Conservation (phyloP, 2,797 vertebrate genomes). For the Protonibea diacanthus region DNA sequence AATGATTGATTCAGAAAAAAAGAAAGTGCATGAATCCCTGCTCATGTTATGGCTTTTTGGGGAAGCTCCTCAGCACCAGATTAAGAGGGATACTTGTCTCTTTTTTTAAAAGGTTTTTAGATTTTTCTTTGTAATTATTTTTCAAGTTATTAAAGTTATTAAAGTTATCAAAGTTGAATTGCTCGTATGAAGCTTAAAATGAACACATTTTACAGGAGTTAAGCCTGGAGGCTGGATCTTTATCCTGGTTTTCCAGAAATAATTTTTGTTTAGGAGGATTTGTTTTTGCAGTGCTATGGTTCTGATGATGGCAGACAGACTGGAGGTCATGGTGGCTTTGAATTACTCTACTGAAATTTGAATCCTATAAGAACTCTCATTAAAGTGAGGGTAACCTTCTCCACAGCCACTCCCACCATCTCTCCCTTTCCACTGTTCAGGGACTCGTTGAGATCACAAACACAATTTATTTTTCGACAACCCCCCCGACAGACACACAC, state of each 20-base stretch:
- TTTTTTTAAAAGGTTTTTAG: neutral
- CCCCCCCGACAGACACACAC: constrained; percentile 52
- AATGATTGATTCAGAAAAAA: neutral
- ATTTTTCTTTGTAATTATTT: neutral
- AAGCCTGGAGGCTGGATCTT: neutral
- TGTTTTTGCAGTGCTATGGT: neutral
- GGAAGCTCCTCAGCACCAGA: neutral
- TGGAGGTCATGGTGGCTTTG: constrained; percentile 51
- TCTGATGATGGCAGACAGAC: constrained; percentile 25
- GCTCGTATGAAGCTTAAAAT: neutral
- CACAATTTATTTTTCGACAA: constrained; percentile 80
- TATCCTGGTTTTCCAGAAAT: neutral
- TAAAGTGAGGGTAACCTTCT: constrained; percentile 75
- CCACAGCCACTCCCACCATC: constrained; percentile 35
- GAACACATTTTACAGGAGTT: neutral
- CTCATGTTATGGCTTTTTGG: neutral
- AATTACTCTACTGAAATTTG: constrained; percentile 67
- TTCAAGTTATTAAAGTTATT: neutral
- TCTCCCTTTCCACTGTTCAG: constrained; percentile 55
- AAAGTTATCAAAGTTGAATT: neutral
- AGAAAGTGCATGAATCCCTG: neutral
- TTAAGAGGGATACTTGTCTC: neutral
- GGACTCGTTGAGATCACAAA: constrained; percentile 80
- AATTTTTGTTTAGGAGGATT: neutral
- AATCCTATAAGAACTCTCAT: constrained; percentile 73